Percentiles rank a stretch among this genome's conserved stretches.
These are phyloP conservation scores for Lateolabrax maculatus DNA, from an alignment of 2,797 vertebrate genomes.

Conservation along the genomic window DNA sequence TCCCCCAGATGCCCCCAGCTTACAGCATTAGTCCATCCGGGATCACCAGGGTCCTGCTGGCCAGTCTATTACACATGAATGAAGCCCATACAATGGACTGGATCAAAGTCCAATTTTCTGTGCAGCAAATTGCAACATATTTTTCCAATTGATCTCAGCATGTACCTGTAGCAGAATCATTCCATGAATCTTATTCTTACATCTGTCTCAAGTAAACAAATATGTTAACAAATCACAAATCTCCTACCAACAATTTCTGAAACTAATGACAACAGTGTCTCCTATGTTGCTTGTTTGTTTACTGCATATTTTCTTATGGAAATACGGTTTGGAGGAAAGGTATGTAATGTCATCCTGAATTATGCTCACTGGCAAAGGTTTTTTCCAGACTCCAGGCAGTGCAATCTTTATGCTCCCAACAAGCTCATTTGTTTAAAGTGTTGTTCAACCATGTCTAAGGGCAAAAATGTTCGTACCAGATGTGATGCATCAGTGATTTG, in stretches of 20 bases:
- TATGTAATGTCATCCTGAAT: not conserved
- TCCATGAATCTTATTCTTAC: not conserved
- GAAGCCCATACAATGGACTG: not conserved
- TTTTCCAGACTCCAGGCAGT: not conserved
- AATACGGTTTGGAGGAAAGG: not conserved
- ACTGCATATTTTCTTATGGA: not conserved
- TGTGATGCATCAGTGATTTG: no score
- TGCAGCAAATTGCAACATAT: slow-evolving; percentile 8
- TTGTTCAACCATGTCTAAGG: no score
- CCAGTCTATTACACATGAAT: slow-evolving; percentile 40
- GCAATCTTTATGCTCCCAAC: no score
- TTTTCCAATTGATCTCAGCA: slow-evolving; percentile 8
- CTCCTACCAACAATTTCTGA: not conserved
- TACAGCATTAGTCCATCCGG: slow-evolving; percentile 41
- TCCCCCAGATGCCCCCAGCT: slow-evolving; percentile 57
- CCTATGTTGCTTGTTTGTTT: not conserved
- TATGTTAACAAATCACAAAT: not conserved
- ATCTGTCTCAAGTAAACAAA: not conserved
- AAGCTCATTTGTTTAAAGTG: no score
- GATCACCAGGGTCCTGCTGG: slow-evolving; percentile 49
- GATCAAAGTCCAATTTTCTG: slow-evolving; percentile 11
- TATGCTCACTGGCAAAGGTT: not conserved
- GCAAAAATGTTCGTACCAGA: no score
- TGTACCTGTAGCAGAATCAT: not conserved
- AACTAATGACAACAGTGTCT: not conserved